Base-by-base conservation (phyloP, 2,797 vertebrate genomes). In the Manis javanica region DNA sequence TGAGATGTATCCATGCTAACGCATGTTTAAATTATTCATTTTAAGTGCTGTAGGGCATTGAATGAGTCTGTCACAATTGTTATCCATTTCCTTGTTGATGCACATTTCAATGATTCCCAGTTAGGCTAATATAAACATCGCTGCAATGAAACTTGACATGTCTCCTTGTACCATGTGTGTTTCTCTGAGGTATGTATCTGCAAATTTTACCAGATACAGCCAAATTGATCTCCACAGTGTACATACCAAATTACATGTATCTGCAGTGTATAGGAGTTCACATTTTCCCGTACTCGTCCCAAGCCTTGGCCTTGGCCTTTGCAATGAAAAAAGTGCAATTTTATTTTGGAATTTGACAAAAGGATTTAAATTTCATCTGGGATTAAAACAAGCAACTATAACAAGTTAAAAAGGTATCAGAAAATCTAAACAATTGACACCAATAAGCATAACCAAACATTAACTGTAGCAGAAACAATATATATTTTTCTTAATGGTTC, bases 341-440 rank as follows among this genome's bases (percentile, higher is more conserved):
- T 66, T 87, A 84, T 82, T 89, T 92, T 87, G 29, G 29, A 82
- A 37, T 72, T 91, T 92, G 42, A 49, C 55, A 89, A 64, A 93
- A 66, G 51, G 9, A 75, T 97, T 91, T 46, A 85, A 87, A 77
- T 37, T 91, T 63, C 15, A 74, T 66, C 21, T 83, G 55, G 61
- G 42, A 68, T 74, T 29, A 95, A 59, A 75, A 90, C 10, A 78
- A 91, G 46, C 55, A 61, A 74, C 19, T 78, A 2, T 90, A 71
- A 90, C 34, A 88, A 77, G 63, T 79, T 89, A n/a, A 78, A 86
- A 93, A 72, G 31, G 49, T 61, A 63, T 9, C 16, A 39, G 79
- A 71, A 84, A 79, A 74, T 24, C 23, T 42, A 75, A 82, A 78
- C 16, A 42, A 42, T 29, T 21, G 18, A 19, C 63, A 57, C 42